Evolutionary conservation across 2,113 vertebrate genomes (phyloP).

Genomic region (Salvelinus namaycush): DNA sequence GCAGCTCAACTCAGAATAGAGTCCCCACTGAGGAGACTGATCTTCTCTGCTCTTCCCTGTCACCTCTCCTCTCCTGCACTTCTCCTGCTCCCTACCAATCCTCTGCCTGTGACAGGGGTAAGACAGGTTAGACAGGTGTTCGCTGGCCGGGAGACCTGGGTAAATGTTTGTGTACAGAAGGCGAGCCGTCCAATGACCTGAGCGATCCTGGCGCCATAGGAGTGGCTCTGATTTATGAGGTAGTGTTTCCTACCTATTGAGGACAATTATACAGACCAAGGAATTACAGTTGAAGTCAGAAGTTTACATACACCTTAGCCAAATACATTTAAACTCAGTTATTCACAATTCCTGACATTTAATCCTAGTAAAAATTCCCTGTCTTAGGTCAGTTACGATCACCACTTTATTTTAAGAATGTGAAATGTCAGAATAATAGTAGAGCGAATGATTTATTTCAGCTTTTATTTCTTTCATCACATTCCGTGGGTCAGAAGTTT

Average conservation of each 20-base stretch:
- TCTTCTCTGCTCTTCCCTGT: conserved; percentile 19
- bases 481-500: too few species aligned
- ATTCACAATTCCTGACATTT: too few species aligned
- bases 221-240: conserved; percentile 70
- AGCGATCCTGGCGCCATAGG: conserved; percentile 30
- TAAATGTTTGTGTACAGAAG: conserved; percentile 70
- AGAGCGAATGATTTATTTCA: too few species aligned
- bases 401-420: too few species aligned
- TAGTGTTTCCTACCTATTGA: conserved; percentile 65
- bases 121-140: conserved; percentile 33
- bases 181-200: conserved; percentile 38
- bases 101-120: conserved; percentile 44
- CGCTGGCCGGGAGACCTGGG: conserved; percentile 48
- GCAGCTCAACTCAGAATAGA: conserved; percentile 27
- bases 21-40: conserved; percentile 45
- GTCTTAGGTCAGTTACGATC: too few species aligned
- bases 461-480: too few species aligned
- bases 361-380: too few species aligned
- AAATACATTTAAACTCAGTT: too few species aligned
- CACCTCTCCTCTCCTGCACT: too few species aligned
- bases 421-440: too few species aligned
- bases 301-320: too few species aligned
- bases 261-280: conserved; percentile 59
- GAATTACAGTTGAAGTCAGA: not conserved
- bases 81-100: not conserved